Conservation (phyloP, 2,888 invertebrate species). For the Listrodromus nycthemerus region DNA sequence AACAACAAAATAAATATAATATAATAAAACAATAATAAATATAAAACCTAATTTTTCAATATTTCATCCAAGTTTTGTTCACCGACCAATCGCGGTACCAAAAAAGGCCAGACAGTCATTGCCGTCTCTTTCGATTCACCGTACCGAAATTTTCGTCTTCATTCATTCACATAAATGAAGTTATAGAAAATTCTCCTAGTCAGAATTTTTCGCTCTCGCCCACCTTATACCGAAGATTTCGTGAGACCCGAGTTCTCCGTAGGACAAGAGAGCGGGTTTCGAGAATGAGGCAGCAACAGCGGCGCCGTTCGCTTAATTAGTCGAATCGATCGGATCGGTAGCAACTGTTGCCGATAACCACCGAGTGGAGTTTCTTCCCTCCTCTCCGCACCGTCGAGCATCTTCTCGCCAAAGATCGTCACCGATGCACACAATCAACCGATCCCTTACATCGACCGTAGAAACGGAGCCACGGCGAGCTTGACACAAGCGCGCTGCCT, state of each 20-base stretch:
- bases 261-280: neutral
- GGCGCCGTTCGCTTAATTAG: conserved; percentile 60
- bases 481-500: conserved; percentile 3
- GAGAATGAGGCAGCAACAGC: neutral
- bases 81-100: too few species aligned
- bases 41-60: too few species aligned
- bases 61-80: too few species aligned
- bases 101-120: too few species aligned
- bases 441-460: neutral
- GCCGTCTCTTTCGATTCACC: too few species aligned
- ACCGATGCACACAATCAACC: neutral
- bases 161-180: too few species aligned
- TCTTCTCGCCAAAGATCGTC: neutral
- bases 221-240: neutral
- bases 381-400: neutral
- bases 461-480: neutral
- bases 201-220: too few species aligned
- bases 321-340: conserved; percentile 40
- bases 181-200: too few species aligned
- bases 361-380: conserved; percentile 12
- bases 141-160: too few species aligned
- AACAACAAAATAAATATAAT: too few species aligned
- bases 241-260: neutral
- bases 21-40: too few species aligned
- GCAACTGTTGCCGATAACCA: conserved; percentile 37